Percentiles rank a stretch among this genome's conserved stretches.
Evolutionary conservation across 2,113 vertebrate genomes (phyloP).

Genomic region (Lagopus muta): DNA sequence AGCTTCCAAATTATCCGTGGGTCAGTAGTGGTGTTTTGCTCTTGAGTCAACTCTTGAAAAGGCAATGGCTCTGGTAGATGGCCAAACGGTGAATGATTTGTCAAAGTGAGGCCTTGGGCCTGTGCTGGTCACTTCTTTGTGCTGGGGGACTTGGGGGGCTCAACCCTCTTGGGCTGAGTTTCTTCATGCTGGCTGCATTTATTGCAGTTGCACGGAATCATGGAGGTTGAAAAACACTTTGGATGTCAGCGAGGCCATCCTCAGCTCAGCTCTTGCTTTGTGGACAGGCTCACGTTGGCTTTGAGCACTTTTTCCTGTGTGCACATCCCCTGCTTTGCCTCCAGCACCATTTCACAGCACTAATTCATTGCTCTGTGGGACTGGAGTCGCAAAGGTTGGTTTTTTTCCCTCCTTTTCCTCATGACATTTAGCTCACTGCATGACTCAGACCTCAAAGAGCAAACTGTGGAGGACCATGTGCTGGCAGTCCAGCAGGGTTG

Average conservation of each 20-base stretch:
- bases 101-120: background rate
- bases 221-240: background rate
- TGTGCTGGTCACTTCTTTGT: fast-evolving
- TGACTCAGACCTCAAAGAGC: background rate
- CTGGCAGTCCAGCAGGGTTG: background rate
- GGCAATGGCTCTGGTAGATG: fast-evolving
- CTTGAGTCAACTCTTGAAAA: background rate
- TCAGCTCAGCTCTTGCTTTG: background rate
- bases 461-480: fast-evolving
- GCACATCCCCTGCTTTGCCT: background rate
- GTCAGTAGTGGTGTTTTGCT: background rate
- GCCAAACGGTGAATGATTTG: fast-evolving
- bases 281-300: background rate
- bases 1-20: background rate
- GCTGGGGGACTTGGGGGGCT: fast-evolving
- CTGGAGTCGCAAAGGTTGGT: background rate
- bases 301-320: background rate
- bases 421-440: background rate
- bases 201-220: fast-evolving
- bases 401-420: background rate
- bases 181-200: fast-evolving
- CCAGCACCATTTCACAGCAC: background rate
- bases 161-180: background rate
- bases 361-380: background rate
- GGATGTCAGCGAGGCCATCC: background rate